Evolutionary conservation across 2,888 invertebrate species (phyloP), one percentile per base, ranked within the genome.

Genomic region (Biston stratarius): DNA sequence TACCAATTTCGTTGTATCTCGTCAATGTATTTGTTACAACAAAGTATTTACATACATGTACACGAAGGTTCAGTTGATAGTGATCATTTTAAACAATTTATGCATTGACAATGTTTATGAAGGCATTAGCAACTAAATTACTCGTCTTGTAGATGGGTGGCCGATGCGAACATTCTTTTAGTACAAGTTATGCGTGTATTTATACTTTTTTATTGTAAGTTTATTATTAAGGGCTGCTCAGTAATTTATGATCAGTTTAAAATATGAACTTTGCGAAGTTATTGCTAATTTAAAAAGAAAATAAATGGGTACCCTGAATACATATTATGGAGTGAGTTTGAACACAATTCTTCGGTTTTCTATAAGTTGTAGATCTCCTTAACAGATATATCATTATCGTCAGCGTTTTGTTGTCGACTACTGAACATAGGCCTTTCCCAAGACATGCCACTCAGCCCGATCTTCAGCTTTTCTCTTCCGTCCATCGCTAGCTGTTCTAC

Each of bases 41-140:
- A 48, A 47, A 14, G 64, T 60, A 12, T 55, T 47, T 60, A 63
- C 33, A 36, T 7, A 24, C 10, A 2, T 55, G 24, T 44, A 24
- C 11, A 36, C 38, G 5, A 42, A 51, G 51, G 55, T 38, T 45
- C 15, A 48, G 48, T 44, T 49, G 49, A 63, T 49, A 40, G 34
- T 42, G 36, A 62, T 65, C 48, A 34, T 62, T 56, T 57, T 44
- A 57, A 47, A 61, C 42, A 64, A 70, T 61, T 69, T 65, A 72
- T 69, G 53, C 56, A 59, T 61, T 60, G 70, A 67, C 67, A 73
- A 70, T 70, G 61, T 66, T 66, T 69, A 53, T 60, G 52, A 53
- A 60, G 34, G 36, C 55, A 73, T 71, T 74, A 74, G 66, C 69
- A 68, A 70, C 14, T 66, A 68, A 70, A 73, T 71, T 65, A 49